Evolutionary conservation across 1,140 invertebrate genomes (phyloP).

Genomic region (Zophobas morio): DNA sequence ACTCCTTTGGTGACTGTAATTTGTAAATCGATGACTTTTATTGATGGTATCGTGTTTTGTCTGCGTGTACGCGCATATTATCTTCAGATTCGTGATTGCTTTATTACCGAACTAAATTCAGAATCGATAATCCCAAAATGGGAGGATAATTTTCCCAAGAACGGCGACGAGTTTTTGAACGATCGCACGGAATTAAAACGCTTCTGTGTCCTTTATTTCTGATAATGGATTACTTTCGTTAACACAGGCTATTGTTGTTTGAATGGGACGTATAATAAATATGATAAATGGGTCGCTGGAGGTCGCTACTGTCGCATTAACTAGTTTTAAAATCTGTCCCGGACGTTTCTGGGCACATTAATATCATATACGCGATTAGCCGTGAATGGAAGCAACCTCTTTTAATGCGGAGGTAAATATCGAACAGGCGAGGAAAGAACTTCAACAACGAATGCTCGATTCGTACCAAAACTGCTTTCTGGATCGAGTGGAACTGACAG

Average conservation of each 20-base stretch:
- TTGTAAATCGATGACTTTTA: slow-evolving; percentile 45
- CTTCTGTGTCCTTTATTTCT: slow-evolving; percentile 43
- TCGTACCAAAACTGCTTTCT: slow-evolving; percentile 59
- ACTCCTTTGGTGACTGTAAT: slow-evolving; percentile 38
- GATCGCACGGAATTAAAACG: slow-evolving; percentile 9
- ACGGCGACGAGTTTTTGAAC: background rate
- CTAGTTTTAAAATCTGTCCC: slow-evolving; percentile 64
- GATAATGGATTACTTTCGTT: slow-evolving; percentile 62
- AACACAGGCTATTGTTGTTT: slow-evolving; percentile 62
- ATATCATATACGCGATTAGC: slow-evolving; percentile 66
- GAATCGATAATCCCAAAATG: background rate
- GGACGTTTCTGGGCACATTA: slow-evolving; percentile 65
- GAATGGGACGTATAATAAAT: slow-evolving; percentile 61
- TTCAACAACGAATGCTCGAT: background rate
- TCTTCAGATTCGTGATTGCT: slow-evolving; percentile 26
- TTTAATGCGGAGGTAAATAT: slow-evolving; percentile 59
- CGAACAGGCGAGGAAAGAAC: slow-evolving; percentile 3
- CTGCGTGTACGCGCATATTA: slow-evolving; percentile 29
- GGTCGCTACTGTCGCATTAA: slow-evolving; percentile 65
- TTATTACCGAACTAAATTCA: slow-evolving; percentile 10
- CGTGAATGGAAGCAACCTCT: slow-evolving; percentile 63
- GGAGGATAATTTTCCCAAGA: background rate
- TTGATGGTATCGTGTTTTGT: slow-evolving; percentile 28
- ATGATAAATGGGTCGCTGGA: slow-evolving; percentile 63
- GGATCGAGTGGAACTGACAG: slow-evolving; percentile 62